Base-by-base conservation (phyloP, 2,888 invertebrate genomes). In the Boloria selene region DNA sequence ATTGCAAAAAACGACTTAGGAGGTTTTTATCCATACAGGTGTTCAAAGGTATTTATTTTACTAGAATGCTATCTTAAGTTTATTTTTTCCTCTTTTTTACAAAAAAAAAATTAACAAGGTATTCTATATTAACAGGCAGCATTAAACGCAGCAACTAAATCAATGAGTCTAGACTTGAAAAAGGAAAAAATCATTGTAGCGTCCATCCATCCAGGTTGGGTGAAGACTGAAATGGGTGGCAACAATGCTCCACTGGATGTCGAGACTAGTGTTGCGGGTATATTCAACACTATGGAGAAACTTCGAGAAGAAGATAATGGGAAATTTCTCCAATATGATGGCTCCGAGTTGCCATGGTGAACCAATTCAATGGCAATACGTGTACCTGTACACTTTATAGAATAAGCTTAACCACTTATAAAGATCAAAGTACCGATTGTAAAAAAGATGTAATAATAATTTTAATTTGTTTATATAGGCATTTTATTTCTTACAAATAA, bases 181-280 rank as follows among this genome's bases (percentile, higher is more conserved):
- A 93, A 93, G 49, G 94, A 95, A 74, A 94, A 95, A 53, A 97
- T 98, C 72, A 79, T 97, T 17, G 96, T 95, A 0, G 93, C 95
- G 0, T 93, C 92, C 64, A 81, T 98, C 68, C 98, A 98, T 87
- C 98, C 98, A 0, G 98, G 98, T 2, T 98, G 98, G 98, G 97
- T 98, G 7, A 94, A 95, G 81, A 98, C 98, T 0, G 96, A 95
- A 72, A 96, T 98, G 96, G 98, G 98, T 4, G 98, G 98, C 4
- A 85, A 93, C 49, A 95, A 94, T 72, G 98, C 98, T 0, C 95
- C 95, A 0, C 86, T 97, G 44, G 95, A 95, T 61, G 89, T 96
- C 1, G 93, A 95, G 26, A 93, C 94, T 1, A 95, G 96, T 79
- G 94, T 95, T 5, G 79, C 79, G 0, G 92, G 93, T 17, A 95